These are phyloP conservation scores for Lepidocyrtinus sp. DNA, from an alignment of 2,888 invertebrate species.

Conservation along the genomic window DNA sequence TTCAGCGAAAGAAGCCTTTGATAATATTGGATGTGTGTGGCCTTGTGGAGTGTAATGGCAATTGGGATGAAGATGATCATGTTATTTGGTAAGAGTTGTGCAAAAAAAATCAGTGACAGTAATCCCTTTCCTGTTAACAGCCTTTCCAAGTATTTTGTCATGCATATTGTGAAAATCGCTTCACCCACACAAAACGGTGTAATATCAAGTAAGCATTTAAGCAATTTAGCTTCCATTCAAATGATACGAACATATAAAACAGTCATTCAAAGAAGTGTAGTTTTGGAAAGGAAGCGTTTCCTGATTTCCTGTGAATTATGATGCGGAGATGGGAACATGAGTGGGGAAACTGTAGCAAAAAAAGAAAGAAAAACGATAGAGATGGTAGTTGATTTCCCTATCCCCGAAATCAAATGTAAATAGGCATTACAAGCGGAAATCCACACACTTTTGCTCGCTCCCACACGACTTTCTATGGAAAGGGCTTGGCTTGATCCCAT, in stretches of 20 bases:
- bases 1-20: not conserved
- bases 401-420: conserved; percentile 10
- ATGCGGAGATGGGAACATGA: conserved; percentile 23
- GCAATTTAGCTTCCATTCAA: too few species aligned
- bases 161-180: not conserved
- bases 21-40: not conserved
- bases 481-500: conserved; percentile 3
- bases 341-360: conserved; percentile 23
- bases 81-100: not conserved
- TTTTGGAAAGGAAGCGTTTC: conserved; percentile 28
- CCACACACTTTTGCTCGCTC: conserved; percentile 26
- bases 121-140: conserved; percentile 43
- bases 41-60: not conserved
- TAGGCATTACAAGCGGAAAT: conserved; percentile 11
- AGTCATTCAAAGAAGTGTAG: conserved; percentile 21
- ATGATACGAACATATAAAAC: not conserved
- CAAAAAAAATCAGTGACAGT: conserved; percentile 32
- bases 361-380: too few species aligned
- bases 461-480: conserved; percentile 8
- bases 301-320: conserved; percentile 31
- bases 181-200: too few species aligned
- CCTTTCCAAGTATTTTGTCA: conserved; percentile 8
- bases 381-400: too few species aligned
- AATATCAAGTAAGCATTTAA: too few species aligned
- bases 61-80: conserved; percentile 2